Conservation (phyloP, 2,113 vertebrate species). For the Toxotes chatareus region DNA sequence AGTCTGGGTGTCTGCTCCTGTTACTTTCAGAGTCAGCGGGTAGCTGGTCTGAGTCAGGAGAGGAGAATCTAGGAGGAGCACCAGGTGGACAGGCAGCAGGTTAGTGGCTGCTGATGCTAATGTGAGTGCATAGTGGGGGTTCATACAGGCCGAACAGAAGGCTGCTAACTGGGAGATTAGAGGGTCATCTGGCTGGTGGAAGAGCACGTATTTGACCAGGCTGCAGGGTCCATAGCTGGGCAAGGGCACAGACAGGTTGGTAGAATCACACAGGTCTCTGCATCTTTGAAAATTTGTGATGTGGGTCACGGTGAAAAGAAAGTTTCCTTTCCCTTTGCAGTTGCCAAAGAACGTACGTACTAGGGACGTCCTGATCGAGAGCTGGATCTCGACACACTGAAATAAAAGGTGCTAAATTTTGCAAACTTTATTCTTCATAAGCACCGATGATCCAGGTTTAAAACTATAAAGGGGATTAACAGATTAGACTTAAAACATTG, state of each 20-base stretch:
- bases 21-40: conserved; percentile 49
- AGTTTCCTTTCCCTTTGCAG: not conserved
- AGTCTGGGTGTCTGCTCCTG: conserved; percentile 39
- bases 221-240: conserved; percentile 15
- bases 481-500: not conserved
- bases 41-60: conserved; percentile 36
- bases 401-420: not conserved
- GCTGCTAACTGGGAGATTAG: conserved; percentile 27
- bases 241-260: conserved; percentile 7
- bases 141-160: conserved; percentile 29
- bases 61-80: conserved; percentile 40
- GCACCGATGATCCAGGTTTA: not conserved
- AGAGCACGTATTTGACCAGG: conserved; percentile 42
- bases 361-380: not conserved
- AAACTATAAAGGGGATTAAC: not conserved
- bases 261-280: conserved; percentile 19
- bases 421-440: not conserved
- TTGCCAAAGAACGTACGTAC: not conserved
- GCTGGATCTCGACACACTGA: not conserved
- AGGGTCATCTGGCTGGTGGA: conserved; percentile 26
- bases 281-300: not conserved
- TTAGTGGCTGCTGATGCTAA: conserved; percentile 56
- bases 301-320: not conserved
- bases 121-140: conserved; percentile 26
- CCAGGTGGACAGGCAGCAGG: conserved; percentile 45